Base-by-base conservation (phyloP, 1,140 invertebrate species). In the Drosophila fuyamai region DNA sequence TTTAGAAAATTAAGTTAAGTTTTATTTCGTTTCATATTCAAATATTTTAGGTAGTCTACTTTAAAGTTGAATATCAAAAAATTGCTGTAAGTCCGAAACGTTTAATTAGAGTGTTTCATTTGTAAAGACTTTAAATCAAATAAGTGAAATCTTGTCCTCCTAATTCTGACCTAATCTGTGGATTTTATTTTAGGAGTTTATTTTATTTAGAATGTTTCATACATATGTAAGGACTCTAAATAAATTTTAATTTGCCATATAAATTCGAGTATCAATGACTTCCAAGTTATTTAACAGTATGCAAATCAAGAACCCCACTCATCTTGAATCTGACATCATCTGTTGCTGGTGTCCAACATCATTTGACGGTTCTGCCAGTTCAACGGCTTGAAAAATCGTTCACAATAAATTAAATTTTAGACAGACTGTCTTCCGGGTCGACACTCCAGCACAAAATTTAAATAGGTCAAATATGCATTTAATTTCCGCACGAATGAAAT, bases 401-500 rank as follows among this genome's bases (percentile, higher is more conserved):
- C 44, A 77, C 81, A 74, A 74, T 86, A 86, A 81, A 86, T 86
- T 81, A 75, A 75, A 82, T 85, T 86, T 81, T 57, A 86, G 61
- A 55, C 60, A 60, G 53, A 27, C 66, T 72, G 41, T 53, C 48
- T 72, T 72, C 68, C 66, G 68, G 18, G 51, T 35, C 51, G 67
- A 71, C 67, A 58, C 66, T 57, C 29, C 18, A 9, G 35, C 65
- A 57, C 43, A 54, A 40, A 68, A 85, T 86, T 65, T 86, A 86
- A 86, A 86, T 86, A 76, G 82, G 82, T 86, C 82, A 86, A 82
- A 86, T 77, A 82, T 82, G 79, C 82, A 86, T 86, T 86, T 86
- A 88, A 86, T 86, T 86, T 88, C 79, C 83, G 83, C 83, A 83
- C 70, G 83, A 81, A 77, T 86, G 63, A 88, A 86, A 88, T 82